phyloP scores from a whole-genome alignment of 2,888 invertebrate species.

The Agrenia bidenticulata region DNA sequence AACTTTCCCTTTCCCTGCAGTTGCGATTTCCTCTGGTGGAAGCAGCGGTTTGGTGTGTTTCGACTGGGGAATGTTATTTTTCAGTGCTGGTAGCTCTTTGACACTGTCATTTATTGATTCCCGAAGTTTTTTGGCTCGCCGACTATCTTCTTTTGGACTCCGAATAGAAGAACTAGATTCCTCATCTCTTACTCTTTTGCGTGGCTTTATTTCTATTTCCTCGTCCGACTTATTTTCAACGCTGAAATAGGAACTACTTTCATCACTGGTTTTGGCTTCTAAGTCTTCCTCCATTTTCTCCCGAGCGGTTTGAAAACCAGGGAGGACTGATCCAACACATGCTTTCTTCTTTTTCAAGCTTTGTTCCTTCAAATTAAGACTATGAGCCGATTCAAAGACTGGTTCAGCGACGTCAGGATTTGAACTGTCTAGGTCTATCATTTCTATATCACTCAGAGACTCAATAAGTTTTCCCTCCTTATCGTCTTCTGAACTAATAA shows the following conservation, averaged over 20 bases:
- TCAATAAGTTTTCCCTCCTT: neutral
- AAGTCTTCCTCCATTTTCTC: neutral
- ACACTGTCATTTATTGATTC: neutral
- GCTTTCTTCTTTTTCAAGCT: neutral
- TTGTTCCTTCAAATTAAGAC: neutral
- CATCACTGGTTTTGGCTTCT: neutral
- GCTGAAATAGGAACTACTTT: no score
- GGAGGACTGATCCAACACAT: neutral
- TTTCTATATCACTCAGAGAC: no score
- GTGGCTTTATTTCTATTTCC: conserved; percentile 16
- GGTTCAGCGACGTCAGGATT: no score
- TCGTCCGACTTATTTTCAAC: conserved; percentile 1
- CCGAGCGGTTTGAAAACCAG: neutral
- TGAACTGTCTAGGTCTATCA: no score
- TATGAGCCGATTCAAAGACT: no score
- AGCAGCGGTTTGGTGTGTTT: no score
- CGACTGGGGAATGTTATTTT: no score
- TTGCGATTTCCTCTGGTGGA: conserved; percentile 9
- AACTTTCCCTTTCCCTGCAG: conserved; percentile 1
- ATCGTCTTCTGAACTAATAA: neutral
- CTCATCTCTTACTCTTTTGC: conserved; percentile 50
- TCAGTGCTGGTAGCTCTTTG: no score
- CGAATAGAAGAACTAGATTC: neutral
- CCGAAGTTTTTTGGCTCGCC: conserved; percentile 21
- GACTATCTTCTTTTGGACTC: conserved; percentile 17